phyloP scores from a whole-genome alignment of 1,140 invertebrate species.

The Ooceraea biroi region DNA sequence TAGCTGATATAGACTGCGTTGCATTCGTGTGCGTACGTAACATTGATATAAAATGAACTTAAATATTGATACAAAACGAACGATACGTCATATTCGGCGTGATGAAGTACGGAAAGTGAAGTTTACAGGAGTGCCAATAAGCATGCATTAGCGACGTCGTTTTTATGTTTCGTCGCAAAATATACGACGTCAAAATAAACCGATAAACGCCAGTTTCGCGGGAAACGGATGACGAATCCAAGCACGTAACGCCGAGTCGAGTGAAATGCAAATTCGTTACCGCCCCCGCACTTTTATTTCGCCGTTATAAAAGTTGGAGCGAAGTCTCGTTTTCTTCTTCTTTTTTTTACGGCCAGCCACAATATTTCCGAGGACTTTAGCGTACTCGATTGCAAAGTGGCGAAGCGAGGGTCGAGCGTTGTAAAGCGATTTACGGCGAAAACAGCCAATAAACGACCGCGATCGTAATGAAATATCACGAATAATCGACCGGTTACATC shows the following conservation, averaged over 20 bases:
- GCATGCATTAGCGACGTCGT: slow-evolving; percentile 35
- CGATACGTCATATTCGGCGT: neutral
- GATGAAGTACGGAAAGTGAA: slow-evolving; percentile 29
- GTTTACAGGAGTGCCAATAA: slow-evolving; percentile 40
- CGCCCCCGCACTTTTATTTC: slow-evolving; percentile 71
- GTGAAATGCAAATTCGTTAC: slow-evolving; percentile 64
- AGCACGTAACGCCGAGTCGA: slow-evolving; percentile 39
- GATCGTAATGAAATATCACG: slow-evolving; percentile 50
- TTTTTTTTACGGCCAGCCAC: slow-evolving; percentile 65
- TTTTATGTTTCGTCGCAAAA: slow-evolving; percentile 40
- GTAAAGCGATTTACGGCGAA: slow-evolving; percentile 76
- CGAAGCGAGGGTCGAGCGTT: slow-evolving; percentile 26
- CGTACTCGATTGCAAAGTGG: slow-evolving; percentile 65
- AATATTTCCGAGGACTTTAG: slow-evolving; percentile 79
- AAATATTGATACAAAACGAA: slow-evolving; percentile 5
- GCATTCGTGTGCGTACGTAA: too few species aligned
- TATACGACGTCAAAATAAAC: slow-evolving; percentile 62
- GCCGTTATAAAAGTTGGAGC: slow-evolving; percentile 73
- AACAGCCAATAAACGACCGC: slow-evolving; percentile 72
- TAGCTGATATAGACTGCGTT: neutral
- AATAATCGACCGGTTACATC: slow-evolving; percentile 45
- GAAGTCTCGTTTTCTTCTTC: slow-evolving; percentile 61
- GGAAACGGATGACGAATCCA: slow-evolving; percentile 57
- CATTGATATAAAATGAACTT: neutral
- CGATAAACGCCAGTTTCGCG: slow-evolving; percentile 54